Base-by-base conservation (phyloP, 2,888 invertebrate genomes). In the Nymphalis c-album region DNA sequence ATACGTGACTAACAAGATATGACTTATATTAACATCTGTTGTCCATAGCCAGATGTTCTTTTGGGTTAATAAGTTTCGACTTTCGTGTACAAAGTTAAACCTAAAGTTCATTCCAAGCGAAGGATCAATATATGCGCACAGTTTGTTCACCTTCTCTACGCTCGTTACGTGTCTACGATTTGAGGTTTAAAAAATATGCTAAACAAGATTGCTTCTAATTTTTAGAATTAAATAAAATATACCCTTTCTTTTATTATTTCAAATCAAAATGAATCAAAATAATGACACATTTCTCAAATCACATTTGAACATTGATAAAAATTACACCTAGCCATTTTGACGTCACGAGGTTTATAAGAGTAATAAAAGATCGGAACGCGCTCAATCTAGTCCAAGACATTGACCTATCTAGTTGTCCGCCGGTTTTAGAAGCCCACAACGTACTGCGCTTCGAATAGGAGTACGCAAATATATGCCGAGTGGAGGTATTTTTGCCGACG, bases 361-460 rank as follows among this genome's bases (percentile, higher is more conserved):
- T 63, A 71, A 63, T 69, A 69, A 64, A 61, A 71, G 68, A 75
- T 65, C 68, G 68, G 69, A 72, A 68, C 77, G 78, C 73, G 74
- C 75, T 75, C 76, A 74, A 82, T 86, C 78, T 79, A 83, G 80
- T 78, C 81, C 84, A 74, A 91, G 89, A 90, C 91, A 91, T 91
- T 91, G 91, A 90, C 91, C 90, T 82, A 88, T 85, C 88, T 86
- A 78, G 80, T 79, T 80, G 83, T 76, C 78, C 81, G 79, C 75
- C 80, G 74, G 77, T 77, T 80, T 80, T 79, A 82, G 77, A 80
- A 77, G 78, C 78, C 75, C 71, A 68, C 74, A 75, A 74, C 76
- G 75, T 72, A 72, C 69, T 72, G 66, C 68, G 68, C 64, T 64
- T 71, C 73, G 65, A 66, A 66, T 66, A 61, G 65, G 47, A 65